phyloP scores from a whole-genome alignment of 2,113 vertebrate species.

The Stictonetta naevosa region DNA sequence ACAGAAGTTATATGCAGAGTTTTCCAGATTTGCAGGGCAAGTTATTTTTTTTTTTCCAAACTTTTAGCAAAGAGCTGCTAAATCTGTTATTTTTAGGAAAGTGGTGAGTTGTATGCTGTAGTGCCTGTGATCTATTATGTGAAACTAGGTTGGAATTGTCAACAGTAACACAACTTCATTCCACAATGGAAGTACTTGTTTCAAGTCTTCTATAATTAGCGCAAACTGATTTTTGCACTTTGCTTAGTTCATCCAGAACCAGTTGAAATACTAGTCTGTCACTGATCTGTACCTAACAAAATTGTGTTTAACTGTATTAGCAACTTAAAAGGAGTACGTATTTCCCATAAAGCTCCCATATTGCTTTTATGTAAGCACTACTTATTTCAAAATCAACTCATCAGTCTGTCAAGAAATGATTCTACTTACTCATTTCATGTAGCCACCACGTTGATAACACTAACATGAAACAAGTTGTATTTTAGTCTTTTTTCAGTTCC shows the following conservation, averaged over 20 bases:
- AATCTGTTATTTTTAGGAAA: not conserved
- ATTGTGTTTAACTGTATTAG: not conserved
- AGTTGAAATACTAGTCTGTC: not conserved
- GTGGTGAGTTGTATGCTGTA: not conserved
- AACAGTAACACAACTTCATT: fast-evolving
- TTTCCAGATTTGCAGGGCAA: not conserved
- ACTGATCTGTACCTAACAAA: not conserved
- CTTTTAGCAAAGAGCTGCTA: not conserved
- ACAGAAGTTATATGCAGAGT: not conserved
- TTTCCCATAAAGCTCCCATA: not conserved
- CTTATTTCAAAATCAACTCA: not conserved
- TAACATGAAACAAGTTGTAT: not conserved
- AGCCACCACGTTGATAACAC: not conserved
- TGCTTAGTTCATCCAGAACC: not conserved
- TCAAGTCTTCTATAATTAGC: not conserved
- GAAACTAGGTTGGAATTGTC: not conserved
- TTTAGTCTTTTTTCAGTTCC: not conserved
- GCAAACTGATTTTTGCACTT: not conserved
- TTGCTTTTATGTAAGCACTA: not conserved
- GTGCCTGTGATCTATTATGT: fast-evolving
- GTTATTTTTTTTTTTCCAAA: not conserved
- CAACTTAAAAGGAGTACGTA: not conserved
- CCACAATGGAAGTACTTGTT: not conserved
- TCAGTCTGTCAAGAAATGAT: not conserved
- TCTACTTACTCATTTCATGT: not conserved